Conservation (phyloP, 2,113 vertebrate species). For the Bostrychus sinensis region DNA sequence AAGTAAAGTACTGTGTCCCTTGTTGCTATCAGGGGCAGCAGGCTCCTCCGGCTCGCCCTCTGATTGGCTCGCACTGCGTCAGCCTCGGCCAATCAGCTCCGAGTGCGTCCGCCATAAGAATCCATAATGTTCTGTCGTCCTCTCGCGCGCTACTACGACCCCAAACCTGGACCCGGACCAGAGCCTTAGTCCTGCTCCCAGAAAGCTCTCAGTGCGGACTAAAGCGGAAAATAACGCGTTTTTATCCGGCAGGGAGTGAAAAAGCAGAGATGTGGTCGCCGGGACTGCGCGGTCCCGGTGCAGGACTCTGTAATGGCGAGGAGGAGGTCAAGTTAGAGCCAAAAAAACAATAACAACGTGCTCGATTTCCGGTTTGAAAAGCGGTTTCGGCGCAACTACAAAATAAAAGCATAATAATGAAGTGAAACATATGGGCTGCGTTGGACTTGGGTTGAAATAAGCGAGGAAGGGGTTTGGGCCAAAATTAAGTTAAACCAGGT, state of each 20-base stretch:
- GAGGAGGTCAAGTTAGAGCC: background rate
- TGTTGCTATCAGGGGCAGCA: conserved; percentile 70
- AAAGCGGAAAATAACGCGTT: too few species aligned
- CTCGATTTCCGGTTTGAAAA: conserved; percentile 6
- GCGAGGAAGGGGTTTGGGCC: background rate
- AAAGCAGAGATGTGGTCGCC: too few species aligned
- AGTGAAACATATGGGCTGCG: background rate
- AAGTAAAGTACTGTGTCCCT: conserved; percentile 20
- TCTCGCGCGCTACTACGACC: background rate
- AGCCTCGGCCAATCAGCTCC: conserved; percentile 54
- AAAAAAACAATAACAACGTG: background rate
- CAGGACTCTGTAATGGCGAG: conserved; percentile 34
- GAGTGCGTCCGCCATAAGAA: conserved; percentile 55
- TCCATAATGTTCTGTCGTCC: conserved; percentile 13
- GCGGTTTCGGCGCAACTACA: background rate
- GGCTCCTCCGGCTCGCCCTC: conserved; percentile 14
- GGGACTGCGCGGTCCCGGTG: background rate
- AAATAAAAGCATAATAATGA: conserved; percentile 19
- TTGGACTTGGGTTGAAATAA: background rate
- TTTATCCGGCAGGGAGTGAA: too few species aligned
- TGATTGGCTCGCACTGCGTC: conserved; percentile 54
- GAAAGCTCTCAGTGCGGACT: background rate
- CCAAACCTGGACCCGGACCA: background rate
- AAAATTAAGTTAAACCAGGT: too few species aligned
- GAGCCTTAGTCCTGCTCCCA: background rate